Percentiles rank a stretch among this genome's conserved stretches.
phyloP scores from a whole-genome alignment of 1,140 invertebrate genomes.

The Diachasmimorpha longicaudata region DNA sequence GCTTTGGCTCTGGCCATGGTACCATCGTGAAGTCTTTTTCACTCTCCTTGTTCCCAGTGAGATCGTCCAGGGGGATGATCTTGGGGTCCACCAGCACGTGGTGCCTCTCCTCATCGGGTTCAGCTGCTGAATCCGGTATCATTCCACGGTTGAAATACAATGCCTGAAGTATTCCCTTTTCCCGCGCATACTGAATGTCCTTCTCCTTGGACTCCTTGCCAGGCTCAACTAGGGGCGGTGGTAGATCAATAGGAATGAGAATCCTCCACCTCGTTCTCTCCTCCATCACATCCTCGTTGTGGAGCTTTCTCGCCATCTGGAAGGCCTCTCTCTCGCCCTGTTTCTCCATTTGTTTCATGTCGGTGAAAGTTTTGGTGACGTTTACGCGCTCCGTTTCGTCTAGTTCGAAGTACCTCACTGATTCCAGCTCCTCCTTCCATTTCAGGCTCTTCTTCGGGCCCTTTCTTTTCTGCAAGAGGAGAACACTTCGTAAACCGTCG shows the following conservation, averaged over 20 bases:
- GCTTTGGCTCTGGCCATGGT: constrained; percentile 83
- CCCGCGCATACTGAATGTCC: constrained; percentile 83
- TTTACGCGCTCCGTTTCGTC: constrained; percentile 95
- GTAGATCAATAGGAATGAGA: constrained; percentile 72
- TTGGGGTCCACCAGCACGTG: constrained; percentile 76
- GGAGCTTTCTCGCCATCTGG: constrained; percentile 77
- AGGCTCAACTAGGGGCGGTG: constrained; percentile 68
- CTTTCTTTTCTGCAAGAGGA: constrained; percentile 72
- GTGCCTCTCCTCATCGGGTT: constrained; percentile 83
- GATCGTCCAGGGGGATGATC: constrained; percentile 86
- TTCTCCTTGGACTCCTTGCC: constrained; percentile 86
- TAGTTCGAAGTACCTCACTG: constrained; percentile 87
- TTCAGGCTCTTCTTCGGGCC: constrained; percentile 82
- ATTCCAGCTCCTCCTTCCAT: constrained; percentile 84
- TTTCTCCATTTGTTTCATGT: constrained; percentile 90
- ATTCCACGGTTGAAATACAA: constrained; percentile 84
- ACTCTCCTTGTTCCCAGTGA: constrained; percentile 79
- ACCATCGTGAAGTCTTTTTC: constrained; percentile 76
- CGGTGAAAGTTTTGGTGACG: constrained; percentile 90
- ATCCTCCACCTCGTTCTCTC: constrained; percentile 76
- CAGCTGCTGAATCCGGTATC: constrained; percentile 84
- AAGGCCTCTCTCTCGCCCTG: constrained; percentile 83
- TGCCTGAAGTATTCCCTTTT: constrained; percentile 82
- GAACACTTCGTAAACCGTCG: constrained; percentile 68
- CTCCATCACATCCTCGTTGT: constrained; percentile 78